These are phyloP conservation scores for Silvanus unidentatus DNA, from an alignment of 2,888 invertebrate species.

Conservation along the genomic window DNA sequence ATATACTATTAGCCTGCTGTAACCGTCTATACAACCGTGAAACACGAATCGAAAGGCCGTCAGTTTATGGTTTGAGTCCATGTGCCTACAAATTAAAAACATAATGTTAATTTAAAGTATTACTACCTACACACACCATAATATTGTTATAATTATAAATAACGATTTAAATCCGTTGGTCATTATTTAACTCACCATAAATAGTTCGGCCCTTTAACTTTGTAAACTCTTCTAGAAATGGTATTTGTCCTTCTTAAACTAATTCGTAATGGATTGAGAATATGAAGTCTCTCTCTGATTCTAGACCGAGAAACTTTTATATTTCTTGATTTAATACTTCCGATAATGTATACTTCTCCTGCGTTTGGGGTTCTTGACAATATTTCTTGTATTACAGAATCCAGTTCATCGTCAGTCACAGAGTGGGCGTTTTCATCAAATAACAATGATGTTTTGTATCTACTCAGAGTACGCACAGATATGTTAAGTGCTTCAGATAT, in stretches of 20 bases:
- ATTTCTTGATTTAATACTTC: slow-evolving; percentile 7
- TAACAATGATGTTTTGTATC: slow-evolving; percentile 4
- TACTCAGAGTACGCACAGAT: no score
- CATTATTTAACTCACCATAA: slow-evolving; percentile 12
- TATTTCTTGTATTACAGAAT: slow-evolving; percentile 5
- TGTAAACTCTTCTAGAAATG: slow-evolving; percentile 9
- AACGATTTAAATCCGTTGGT: no score
- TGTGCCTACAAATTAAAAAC: slow-evolving; percentile 20
- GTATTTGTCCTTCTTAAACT: slow-evolving; percentile 3
- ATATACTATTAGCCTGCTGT: slow-evolving; percentile 14
- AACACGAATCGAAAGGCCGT: slow-evolving; percentile 12
- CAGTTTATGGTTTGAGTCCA: slow-evolving; percentile 17
- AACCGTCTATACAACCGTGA: slow-evolving; percentile 17
- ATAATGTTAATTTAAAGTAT: no score
- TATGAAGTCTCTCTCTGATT: slow-evolving; percentile 7
- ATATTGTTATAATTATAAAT: no score
- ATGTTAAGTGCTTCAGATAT: no score
- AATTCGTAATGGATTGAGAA: slow-evolving; percentile 10
- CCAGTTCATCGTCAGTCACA: slow-evolving; percentile 8
- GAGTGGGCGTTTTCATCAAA: slow-evolving; percentile 1
- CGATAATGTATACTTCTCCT: slow-evolving; percentile 13
- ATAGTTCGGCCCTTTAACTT: slow-evolving; percentile 12
- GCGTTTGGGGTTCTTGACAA: slow-evolving; percentile 9
- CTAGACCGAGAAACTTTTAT: slow-evolving; percentile 9
- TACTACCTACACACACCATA: no score